These are phyloP conservation scores for Spodoptera frugiperda DNA, from an alignment of 1,140 invertebrate genomes.

Conservation along the genomic window DNA sequence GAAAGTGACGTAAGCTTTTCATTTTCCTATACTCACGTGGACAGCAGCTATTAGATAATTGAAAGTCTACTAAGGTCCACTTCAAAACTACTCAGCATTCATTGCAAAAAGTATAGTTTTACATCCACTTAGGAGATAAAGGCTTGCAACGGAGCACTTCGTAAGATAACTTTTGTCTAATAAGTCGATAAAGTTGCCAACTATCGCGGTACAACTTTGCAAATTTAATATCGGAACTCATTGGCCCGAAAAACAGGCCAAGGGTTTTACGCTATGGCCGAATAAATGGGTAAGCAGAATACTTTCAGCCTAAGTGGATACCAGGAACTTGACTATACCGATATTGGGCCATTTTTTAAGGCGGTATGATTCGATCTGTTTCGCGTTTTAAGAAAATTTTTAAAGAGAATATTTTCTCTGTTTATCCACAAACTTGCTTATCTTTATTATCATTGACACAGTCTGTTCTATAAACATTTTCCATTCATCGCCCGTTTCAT, in stretches of 20 bases:
- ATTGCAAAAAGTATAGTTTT: slow-evolving; percentile 1
- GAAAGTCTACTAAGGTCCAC: no score
- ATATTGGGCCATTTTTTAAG: not conserved
- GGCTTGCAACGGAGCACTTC: slow-evolving; percentile 10
- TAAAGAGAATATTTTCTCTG: no score
- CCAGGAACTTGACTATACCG: not conserved
- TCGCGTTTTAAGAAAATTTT: no score
- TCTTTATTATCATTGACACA: no score
- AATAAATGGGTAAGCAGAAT: slow-evolving; percentile 30
- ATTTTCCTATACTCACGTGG: no score
- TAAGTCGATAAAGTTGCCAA: slow-evolving; percentile 50
- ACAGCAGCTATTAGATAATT: no score
- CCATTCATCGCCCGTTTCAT: no score
- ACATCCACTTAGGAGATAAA: slow-evolving; percentile 34
- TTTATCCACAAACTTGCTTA: no score
- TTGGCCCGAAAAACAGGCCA: slow-evolving; percentile 49
- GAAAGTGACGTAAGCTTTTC: no score
- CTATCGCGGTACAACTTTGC: slow-evolving; percentile 44
- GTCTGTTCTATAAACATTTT: no score
- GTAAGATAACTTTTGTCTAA: slow-evolving; percentile 49
- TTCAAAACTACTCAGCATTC: not conserved
- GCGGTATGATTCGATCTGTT: not conserved
- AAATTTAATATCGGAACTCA: slow-evolving; percentile 52
- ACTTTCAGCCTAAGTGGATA: slow-evolving; percentile 27
- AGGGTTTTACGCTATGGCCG: slow-evolving; percentile 23